These are phyloP conservation scores for Chloroceryle inda DNA, from an alignment of 2,797 vertebrate genomes.

Conservation along the genomic window DNA sequence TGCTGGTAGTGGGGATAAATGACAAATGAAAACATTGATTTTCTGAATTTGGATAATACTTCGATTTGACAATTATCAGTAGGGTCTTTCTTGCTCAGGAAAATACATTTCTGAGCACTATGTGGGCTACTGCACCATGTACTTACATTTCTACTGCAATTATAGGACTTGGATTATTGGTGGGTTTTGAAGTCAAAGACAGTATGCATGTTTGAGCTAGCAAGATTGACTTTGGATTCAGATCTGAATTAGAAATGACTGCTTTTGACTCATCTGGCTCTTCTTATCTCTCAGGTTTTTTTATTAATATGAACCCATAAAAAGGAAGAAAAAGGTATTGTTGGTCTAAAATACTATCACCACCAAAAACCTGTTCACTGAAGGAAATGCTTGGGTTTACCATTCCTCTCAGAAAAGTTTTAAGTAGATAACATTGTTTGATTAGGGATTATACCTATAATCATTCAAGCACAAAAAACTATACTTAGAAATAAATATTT, in stretches of 20 bases:
- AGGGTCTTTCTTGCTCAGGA: neutral
- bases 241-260: neutral
- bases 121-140: fast-evolving
- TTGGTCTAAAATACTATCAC: neutral
- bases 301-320: neutral
- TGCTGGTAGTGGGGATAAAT: neutral
- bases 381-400: neutral
- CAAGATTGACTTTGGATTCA: neutral
- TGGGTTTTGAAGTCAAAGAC: neutral
- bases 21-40: neutral
- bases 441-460: neutral
- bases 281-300: neutral
- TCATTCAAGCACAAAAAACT: neutral
- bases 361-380: neutral
- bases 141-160: neutral
- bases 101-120: neutral
- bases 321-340: neutral
- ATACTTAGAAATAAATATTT: neutral
- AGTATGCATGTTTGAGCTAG: fast-evolving
- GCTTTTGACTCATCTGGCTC: neutral
- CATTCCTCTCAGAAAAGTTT: neutral
- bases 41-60: neutral
- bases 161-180: neutral
- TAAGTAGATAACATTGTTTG: neutral
- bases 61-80: neutral